Percentiles rank a stretch among this genome's conserved stretches.
phyloP scores from a whole-genome alignment of 23 tunicate genomes.

The Clavelina lepadiformis region DNA sequence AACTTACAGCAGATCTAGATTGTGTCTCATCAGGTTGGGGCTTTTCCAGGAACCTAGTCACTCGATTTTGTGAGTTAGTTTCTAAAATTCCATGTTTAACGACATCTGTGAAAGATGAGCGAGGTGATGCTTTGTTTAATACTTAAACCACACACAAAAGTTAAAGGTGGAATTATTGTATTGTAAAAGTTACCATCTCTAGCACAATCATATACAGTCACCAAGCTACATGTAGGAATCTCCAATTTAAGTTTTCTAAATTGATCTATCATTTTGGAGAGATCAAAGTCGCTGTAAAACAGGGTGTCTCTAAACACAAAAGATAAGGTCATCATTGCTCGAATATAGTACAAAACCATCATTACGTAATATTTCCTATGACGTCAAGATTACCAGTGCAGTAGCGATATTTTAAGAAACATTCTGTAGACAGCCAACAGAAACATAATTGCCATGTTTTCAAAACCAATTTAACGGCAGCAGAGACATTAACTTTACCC shows the following conservation, averaged over 20 bases:
- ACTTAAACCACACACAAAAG: neutral
- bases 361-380: neutral
- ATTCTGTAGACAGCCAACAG: no score
- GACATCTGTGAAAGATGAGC: slow-evolving; percentile 9
- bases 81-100: slow-evolving; percentile 76
- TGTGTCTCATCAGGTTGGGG: slow-evolving; percentile 48
- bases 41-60: slow-evolving; percentile 52
- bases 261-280: slow-evolving; percentile 17
- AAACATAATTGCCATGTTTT: neutral
- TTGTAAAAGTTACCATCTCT: slow-evolving; percentile 15
- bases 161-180: neutral
- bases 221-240: slow-evolving; percentile 17
- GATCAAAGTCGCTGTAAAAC: slow-evolving; percentile 45
- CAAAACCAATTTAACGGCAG: no score
- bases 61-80: slow-evolving; percentile 17
- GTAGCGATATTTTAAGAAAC: no score
- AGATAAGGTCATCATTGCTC: neutral
- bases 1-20: slow-evolving; percentile 58
- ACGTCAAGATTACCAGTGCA: neutral
- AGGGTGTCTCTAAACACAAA: slow-evolving; percentile 50
- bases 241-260: slow-evolving; percentile 5
- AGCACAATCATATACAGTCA: slow-evolving; percentile 50
- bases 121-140: neutral
- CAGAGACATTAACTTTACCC: no score
- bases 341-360: neutral